Conservation (phyloP, 2,888 invertebrate species). For the Amblyjoppa fuscipennis region DNA sequence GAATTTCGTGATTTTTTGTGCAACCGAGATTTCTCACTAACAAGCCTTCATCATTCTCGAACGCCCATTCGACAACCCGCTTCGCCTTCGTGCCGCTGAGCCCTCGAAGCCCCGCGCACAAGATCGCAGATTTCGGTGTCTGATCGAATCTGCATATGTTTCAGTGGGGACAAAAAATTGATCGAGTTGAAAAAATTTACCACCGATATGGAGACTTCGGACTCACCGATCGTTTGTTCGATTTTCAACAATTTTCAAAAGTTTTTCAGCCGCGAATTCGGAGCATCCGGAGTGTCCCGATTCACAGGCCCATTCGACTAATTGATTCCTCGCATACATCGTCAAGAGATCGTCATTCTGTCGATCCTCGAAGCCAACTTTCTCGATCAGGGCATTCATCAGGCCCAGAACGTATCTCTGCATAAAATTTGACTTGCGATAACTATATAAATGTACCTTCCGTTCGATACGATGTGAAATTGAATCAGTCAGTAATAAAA, state of each 20-base stretch:
- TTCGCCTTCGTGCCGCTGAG: constrained; percentile 47
- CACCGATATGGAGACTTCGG: not conserved
- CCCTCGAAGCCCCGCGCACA: constrained; percentile 85
- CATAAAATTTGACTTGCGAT: not conserved
- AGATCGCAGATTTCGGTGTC: constrained; percentile 83
- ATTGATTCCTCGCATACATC: constrained; percentile 74
- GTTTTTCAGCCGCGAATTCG: constrained; percentile 73
- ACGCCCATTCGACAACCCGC: constrained; percentile 12
- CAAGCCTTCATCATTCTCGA: not conserved
- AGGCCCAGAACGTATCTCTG: constrained; percentile 77
- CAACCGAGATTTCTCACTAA: constrained; percentile 82
- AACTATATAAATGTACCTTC: not conserved
- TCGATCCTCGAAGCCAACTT: constrained; percentile 75
- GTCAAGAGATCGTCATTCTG: constrained; percentile 75
- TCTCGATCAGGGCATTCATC: constrained; percentile 75
- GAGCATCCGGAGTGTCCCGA: constrained; percentile 82
- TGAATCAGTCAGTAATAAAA: too few species aligned
- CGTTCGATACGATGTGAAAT: not conserved
- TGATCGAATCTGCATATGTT: constrained; percentile 83
- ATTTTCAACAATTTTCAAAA: constrained; percentile 54
- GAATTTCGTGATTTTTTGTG: constrained; percentile 83
- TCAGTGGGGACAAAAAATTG: not conserved
- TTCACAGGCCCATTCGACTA: constrained; percentile 82
- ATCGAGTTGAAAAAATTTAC: constrained; percentile 71
- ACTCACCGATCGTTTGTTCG: constrained; percentile 57